Evolutionary conservation across 2,888 invertebrate species (phyloP).

Genomic region (Scaeva pyrastri): DNA sequence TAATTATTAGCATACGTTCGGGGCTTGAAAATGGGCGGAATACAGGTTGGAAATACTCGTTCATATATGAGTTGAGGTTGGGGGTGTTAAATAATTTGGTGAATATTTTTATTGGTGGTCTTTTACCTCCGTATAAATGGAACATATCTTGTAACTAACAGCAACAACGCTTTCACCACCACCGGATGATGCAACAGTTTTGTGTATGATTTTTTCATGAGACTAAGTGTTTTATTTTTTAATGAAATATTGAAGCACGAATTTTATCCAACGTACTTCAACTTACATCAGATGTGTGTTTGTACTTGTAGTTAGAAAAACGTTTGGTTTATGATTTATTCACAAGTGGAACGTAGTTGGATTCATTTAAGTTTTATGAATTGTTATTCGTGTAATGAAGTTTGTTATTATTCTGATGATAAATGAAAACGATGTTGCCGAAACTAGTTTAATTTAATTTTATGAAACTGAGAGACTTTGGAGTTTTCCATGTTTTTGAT

Average conservation of each 20-base stretch:
- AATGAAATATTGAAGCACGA: conserved; percentile 1
- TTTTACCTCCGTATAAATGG: not conserved
- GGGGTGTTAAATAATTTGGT: conserved; percentile 23
- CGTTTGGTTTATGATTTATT: not conserved
- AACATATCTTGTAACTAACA: conserved; percentile 6
- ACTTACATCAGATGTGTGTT: not conserved
- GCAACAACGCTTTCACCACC: too few relatives aligned
- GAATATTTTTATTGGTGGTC: conserved; percentile 18
- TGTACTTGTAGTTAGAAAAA: too few relatives aligned
- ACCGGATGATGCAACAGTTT: conserved; percentile 5
- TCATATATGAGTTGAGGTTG: not conserved
- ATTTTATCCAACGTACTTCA: conserved; percentile 7
- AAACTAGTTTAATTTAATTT: too few relatives aligned
- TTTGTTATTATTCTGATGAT: too few relatives aligned
- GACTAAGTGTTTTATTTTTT: not conserved
- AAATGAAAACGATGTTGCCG: too few relatives aligned
- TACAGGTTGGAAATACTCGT: not conserved
- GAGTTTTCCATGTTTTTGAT: too few relatives aligned
- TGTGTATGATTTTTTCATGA: conserved; percentile 24
- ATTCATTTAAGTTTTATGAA: conserved; percentile 27
- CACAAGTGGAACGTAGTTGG: not conserved
- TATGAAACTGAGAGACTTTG: too few relatives aligned
- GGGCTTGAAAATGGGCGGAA: conserved; percentile 16
- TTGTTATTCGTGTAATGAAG: too few relatives aligned
- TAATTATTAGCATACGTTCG: conserved; percentile 66